Base-by-base conservation (phyloP, 2,113 vertebrate species). In the Seriola dumerili region DNA sequence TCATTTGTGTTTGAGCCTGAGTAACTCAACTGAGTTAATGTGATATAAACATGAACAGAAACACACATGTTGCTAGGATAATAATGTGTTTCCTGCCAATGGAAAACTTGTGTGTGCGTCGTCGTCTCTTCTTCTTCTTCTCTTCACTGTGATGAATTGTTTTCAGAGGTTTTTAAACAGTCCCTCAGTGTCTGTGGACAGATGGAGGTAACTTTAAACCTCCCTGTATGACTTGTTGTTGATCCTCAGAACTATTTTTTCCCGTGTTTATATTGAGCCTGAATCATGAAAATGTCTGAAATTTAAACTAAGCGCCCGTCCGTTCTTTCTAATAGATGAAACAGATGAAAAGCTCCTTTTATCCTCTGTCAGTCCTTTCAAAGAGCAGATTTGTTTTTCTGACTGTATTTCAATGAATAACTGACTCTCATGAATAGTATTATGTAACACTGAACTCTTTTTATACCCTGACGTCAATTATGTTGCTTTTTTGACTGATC, bases 241-340 rank as follows among this genome's bases (percentile, higher is more conserved):
- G 34, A 73, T 44, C 55, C 16, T 78, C 29, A 17, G 36, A 57
- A 54, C 5, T 21, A 36, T 63, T 44, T 40, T 42, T 32, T 19
- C 46, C 12, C 2, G 1, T 70, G 52, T 83, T 75, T 61, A 38
- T 55, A 13, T 52, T 79, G 70, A 78, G 14, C 32, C 50, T 5
- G 62, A 68, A 68, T 81, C 73, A 57, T 69, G 40, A 68, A 67
- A 67, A 62, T 21, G 58, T 70, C 64, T 63, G 74, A 81, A 71
- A 59, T 52, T 23, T 5, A 63, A 66, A 29, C 44, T 5, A 7
- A 55, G 0, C 38, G 6, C 17, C 2, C 23, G 4, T 50, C 38
- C n/a, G 29, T 66, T 52, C 13, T 10, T 44, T 68, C 25, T 40
- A 3, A 77, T 34, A 57, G 68, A 81, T 38, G 62, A 38, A 81